phyloP scores from a whole-genome alignment of 2,888 invertebrate genomes.

The Hydropsyche betteni region DNA sequence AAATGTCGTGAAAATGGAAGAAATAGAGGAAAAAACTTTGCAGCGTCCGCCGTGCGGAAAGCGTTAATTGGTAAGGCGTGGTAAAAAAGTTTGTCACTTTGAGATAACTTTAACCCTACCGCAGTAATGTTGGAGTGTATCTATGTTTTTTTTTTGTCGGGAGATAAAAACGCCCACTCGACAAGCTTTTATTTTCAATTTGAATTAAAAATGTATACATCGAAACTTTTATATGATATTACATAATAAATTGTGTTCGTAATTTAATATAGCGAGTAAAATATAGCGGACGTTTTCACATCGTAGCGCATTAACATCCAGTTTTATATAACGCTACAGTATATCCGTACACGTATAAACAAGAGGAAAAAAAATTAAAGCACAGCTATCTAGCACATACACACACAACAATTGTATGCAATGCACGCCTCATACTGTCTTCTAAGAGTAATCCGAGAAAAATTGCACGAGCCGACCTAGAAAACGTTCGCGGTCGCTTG shows the following conservation, averaged over 20 bases:
- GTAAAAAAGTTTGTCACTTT: constrained; percentile 28
- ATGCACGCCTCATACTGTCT: neutral
- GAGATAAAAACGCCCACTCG: too few relatives aligned
- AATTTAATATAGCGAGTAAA: too few relatives aligned
- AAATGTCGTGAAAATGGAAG: neutral
- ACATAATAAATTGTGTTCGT: too few relatives aligned
- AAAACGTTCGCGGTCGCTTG: constrained; percentile 11
- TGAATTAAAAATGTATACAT: too few relatives aligned
- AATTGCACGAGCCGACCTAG: constrained; percentile 10
- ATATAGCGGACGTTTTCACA: too few relatives aligned
- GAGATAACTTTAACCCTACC: constrained; percentile 2
- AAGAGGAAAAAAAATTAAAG: neutral
- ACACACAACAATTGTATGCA: neutral
- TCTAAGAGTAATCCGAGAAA: constrained; percentile 20
- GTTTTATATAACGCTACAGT: neutral
- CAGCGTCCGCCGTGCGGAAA: constrained; percentile 3
- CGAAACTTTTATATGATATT: too few relatives aligned
- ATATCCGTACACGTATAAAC: neutral
- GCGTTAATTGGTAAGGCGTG: constrained; percentile 21
- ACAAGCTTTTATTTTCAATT: too few relatives aligned
- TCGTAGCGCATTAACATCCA: too few relatives aligned
- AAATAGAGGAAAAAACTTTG: neutral
- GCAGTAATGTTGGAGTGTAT: neutral
- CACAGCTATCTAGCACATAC: neutral
- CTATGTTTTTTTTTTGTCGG: neutral